phyloP scores from a whole-genome alignment of 2,797 vertebrate species.

The Acrossocheilus wenchowensis region DNA sequence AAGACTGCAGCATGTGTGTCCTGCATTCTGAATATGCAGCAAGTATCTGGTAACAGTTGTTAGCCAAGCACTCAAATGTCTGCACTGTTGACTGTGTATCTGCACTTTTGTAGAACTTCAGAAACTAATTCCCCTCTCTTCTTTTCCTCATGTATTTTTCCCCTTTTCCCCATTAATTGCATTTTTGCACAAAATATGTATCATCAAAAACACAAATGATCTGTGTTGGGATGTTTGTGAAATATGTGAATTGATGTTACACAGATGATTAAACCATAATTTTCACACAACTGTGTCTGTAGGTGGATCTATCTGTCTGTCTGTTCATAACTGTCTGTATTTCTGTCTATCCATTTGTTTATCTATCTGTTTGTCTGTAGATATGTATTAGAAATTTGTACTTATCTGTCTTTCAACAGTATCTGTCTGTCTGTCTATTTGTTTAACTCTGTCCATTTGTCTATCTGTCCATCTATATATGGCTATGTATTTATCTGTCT shows the following conservation, averaged over 20 bases:
- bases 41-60: background rate
- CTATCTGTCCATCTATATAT: no score
- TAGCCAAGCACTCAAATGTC: background rate
- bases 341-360: background rate
- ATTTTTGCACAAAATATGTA: slow-evolving; percentile 43
- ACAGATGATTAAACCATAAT: slow-evolving; percentile 47
- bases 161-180: slow-evolving; percentile 25
- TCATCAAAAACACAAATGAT: slow-evolving; percentile 6
- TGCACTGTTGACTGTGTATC: background rate
- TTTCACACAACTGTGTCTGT: slow-evolving; percentile 31
- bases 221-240: slow-evolving; percentile 21
- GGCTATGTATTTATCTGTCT: no score
- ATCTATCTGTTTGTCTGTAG: background rate
- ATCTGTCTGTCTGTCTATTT: no score
- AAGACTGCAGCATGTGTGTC: background rate
- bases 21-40: background rate
- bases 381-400: no score
- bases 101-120: slow-evolving; percentile 1
- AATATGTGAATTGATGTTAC: slow-evolving; percentile 20
- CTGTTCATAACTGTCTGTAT: background rate
- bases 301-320: background rate
- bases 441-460: no score
- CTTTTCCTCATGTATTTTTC: background rate
- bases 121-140: background rate
- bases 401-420: no score